phyloP scores from a whole-genome alignment of 2,888 invertebrate genomes.

The Tiliacea citrago region DNA sequence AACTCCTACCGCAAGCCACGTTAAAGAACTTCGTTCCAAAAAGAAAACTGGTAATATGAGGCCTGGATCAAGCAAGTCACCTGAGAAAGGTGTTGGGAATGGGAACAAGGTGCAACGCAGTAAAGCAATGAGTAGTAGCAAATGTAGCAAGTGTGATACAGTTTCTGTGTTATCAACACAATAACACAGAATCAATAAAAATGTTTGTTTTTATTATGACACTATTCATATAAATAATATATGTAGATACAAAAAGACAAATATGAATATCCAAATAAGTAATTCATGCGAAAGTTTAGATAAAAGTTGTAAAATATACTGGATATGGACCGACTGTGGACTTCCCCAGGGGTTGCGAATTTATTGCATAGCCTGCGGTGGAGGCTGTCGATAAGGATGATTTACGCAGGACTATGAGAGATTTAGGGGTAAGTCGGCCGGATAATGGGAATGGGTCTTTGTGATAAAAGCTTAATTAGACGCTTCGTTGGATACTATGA shows the following conservation, averaged over 20 bases:
- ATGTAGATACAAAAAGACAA: slow-evolving; percentile 4
- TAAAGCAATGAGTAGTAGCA: background rate
- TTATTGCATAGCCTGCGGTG: slow-evolving; percentile 26
- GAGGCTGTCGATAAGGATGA: slow-evolving; percentile 51
- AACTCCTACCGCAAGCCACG: no score
- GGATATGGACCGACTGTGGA: slow-evolving; percentile 28
- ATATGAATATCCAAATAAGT: slow-evolving; percentile 14
- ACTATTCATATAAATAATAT: background rate
- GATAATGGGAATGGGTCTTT: slow-evolving; percentile 30
- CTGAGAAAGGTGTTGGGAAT: no score
- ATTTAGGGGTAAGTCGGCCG: slow-evolving; percentile 40
- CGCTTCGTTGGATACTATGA: slow-evolving; percentile 37
- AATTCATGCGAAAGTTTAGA: background rate
- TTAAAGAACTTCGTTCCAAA: no score
- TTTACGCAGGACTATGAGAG: slow-evolving; percentile 42
- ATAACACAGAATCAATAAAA: no score
- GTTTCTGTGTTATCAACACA: no score
- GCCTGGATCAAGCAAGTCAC: no score
- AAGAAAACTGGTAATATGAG: no score
- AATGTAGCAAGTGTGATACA: no score
- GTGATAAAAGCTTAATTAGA: slow-evolving; percentile 36
- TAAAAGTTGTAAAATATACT: slow-evolving; percentile 25
- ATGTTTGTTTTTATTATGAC: no score
- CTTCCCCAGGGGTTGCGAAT: slow-evolving; percentile 46
- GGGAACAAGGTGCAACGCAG: background rate